These are phyloP conservation scores for Papilio dardanus DNA, from an alignment of 1,140 invertebrate genomes.

Conservation along the genomic window DNA sequence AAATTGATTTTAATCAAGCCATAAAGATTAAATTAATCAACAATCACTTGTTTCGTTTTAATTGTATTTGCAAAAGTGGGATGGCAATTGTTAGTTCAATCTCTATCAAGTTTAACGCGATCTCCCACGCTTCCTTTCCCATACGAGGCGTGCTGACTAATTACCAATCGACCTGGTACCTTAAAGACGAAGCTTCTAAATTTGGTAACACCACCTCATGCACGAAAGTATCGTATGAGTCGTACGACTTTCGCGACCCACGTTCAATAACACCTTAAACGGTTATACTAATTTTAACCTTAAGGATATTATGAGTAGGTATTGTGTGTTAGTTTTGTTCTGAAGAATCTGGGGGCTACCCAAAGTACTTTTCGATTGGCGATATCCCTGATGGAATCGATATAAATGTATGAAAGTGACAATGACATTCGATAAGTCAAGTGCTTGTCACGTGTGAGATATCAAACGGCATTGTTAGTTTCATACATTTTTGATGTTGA, in stretches of 20 bases:
- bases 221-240: slow-evolving; percentile 25
- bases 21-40: not conserved
- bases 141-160: slow-evolving; percentile 26
- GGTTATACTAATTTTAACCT: slow-evolving; percentile 1
- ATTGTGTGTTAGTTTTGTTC: not conserved
- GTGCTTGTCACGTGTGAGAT: too few relatives aligned
- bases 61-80: not conserved
- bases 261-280: slow-evolving; percentile 8
- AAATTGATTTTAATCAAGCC: not conserved
- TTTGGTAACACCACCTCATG: slow-evolving; percentile 28
- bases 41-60: not conserved
- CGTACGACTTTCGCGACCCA: slow-evolving; percentile 13
- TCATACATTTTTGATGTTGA: too few relatives aligned
- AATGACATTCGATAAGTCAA: too few relatives aligned
- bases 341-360: too few relatives aligned
- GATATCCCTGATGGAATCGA: too few relatives aligned
- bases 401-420: too few relatives aligned
- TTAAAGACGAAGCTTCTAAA: slow-evolving; percentile 15
- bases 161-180: slow-evolving; percentile 10
- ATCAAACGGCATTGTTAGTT: too few relatives aligned
- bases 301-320: not conserved
- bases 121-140: slow-evolving; percentile 25
- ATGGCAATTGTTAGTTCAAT: not conserved
- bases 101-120: slow-evolving; percentile 24
- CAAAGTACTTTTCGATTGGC: too few relatives aligned